Evolutionary conservation across 2,797 vertebrate genomes (phyloP).

Genomic region (Aotus griseimembra): DNA sequence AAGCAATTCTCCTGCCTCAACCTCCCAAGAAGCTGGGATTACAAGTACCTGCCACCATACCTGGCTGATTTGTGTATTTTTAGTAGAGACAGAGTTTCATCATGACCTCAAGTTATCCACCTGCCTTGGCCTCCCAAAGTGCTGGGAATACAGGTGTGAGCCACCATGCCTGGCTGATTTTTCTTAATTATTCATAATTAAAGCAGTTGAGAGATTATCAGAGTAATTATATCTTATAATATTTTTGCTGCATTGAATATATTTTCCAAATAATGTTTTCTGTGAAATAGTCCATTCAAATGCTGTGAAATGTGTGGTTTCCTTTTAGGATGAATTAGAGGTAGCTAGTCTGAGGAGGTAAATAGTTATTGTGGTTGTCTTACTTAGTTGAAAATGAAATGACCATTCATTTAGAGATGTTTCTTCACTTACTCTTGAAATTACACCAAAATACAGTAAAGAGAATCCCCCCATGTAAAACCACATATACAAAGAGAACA

Average conservation of each 20-base stretch:
- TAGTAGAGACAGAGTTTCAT: background rate
- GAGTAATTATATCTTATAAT: background rate
- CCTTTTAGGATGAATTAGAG: background rate
- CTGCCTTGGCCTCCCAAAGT: background rate
- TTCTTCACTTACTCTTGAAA: background rate
- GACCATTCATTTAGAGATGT: background rate
- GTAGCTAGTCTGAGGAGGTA: background rate
- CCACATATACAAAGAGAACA: background rate
- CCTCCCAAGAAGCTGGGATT: background rate
- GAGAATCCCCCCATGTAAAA: background rate
- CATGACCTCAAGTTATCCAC: background rate
- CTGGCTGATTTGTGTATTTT: background rate
- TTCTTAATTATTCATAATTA: background rate
- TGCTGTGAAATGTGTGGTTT: background rate
- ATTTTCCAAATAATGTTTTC: background rate
- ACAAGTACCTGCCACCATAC: background rate
- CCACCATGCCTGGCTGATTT: background rate
- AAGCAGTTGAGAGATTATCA: background rate
- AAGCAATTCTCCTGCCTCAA: background rate
- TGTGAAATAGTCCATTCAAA: background rate
- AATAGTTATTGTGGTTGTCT: background rate
- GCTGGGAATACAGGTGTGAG: background rate
- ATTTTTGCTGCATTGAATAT: background rate
- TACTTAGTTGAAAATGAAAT: background rate
- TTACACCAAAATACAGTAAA: background rate